Conservation (phyloP, 30 jellyfish, hydroid and myxozoan species). For the Aurelia aurita region DNA sequence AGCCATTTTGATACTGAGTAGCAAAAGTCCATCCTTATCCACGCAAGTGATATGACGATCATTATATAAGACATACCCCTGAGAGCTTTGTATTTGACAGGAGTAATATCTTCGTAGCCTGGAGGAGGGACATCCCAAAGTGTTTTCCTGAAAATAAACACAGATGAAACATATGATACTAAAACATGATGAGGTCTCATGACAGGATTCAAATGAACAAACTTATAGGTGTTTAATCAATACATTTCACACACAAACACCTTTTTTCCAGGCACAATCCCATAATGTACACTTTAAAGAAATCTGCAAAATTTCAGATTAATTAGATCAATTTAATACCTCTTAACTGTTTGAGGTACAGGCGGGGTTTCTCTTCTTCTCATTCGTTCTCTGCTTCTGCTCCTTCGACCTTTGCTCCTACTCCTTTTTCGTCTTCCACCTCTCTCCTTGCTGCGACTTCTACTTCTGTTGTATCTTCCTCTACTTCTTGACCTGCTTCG, state of each 20-base stretch:
- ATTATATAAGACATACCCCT: constrained; percentile 61
- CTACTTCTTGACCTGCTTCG: constrained; percentile 78
- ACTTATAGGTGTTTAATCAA: too few species aligned
- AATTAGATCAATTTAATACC: constrained; percentile 14
- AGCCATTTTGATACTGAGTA: too few species aligned
- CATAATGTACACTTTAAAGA: too few species aligned
- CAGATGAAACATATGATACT: not conserved
- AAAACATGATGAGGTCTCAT: not conserved
- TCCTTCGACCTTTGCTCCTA: constrained; percentile 45
- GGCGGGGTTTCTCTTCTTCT: constrained; percentile 73
- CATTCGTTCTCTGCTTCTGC: constrained; percentile 68
- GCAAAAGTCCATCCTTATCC: too few species aligned
- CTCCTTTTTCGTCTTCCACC: constrained; percentile 67
- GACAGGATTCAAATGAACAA: not conserved
- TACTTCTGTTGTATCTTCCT: constrained; percentile 72
- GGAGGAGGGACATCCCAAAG: constrained; percentile 99
- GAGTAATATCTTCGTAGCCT: constrained; percentile 97
- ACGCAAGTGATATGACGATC: too few species aligned
- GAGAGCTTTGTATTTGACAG: constrained; percentile 94
- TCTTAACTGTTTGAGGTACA: constrained; percentile 44
- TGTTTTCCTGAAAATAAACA: constrained; percentile 64
- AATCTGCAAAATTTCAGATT: too few species aligned
- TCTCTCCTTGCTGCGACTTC: constrained; percentile 55
- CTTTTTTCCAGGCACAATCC: too few species aligned
- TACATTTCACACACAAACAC: too few species aligned